These are phyloP conservation scores for Brachypterus glaber DNA, from an alignment of 2,888 invertebrate species.

Conservation along the genomic window DNA sequence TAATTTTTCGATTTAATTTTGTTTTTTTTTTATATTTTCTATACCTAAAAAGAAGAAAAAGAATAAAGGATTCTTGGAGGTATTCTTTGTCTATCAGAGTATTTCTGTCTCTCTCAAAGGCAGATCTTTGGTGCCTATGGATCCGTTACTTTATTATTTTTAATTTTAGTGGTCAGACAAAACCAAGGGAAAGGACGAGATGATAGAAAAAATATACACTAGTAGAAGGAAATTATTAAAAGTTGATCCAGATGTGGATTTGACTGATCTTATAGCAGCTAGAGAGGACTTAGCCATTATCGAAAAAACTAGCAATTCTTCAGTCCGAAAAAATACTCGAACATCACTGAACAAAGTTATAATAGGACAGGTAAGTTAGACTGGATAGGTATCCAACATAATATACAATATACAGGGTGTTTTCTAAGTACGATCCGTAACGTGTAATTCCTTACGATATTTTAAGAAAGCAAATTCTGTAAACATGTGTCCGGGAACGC, in stretches of 20 bases:
- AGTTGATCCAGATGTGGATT: conserved; percentile 54
- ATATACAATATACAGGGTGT: conserved; percentile 1
- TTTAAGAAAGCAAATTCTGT: too few relatives aligned
- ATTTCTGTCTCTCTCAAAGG: too few relatives aligned
- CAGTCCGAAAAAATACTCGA: conserved; percentile 75
- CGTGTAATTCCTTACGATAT: too few relatives aligned
- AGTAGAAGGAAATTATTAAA: conserved; percentile 44
- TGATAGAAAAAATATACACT: conserved; percentile 53
- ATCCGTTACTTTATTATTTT: too few relatives aligned
- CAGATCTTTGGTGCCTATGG: too few relatives aligned
- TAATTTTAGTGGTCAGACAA: conserved; percentile 70
- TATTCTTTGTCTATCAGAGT: too few relatives aligned
- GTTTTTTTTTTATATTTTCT: too few relatives aligned
- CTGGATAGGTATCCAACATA: conserved; percentile 1
- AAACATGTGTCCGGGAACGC: too few relatives aligned
- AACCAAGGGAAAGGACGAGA: conserved; percentile 61
- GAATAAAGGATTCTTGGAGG: too few relatives aligned
- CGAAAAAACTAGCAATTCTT: conserved; percentile 85
- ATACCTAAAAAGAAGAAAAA: too few relatives aligned
- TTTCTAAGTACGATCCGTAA: too few relatives aligned
- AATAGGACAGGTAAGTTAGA: conserved; percentile 61
- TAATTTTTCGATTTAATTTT: too few relatives aligned
- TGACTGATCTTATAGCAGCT: conserved; percentile 77
- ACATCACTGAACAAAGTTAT: conserved; percentile 79
- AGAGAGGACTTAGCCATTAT: conserved; percentile 74